Conservation (phyloP, 2,888 invertebrate genomes). For the Aelia acuminata region DNA sequence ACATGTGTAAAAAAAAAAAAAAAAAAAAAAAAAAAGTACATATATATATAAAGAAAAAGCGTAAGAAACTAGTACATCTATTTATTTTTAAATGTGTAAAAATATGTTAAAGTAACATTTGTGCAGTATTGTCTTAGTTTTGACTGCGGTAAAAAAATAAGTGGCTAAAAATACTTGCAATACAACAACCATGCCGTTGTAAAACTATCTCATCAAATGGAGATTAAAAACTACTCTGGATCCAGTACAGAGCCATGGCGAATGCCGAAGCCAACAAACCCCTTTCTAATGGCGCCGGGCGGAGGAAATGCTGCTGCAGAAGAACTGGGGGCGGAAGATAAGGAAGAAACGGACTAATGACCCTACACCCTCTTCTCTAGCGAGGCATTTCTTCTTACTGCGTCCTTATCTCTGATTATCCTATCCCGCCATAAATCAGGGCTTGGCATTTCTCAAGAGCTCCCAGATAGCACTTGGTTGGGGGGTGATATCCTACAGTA, state of each 20-base stretch:
- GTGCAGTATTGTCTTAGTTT: too few relatives aligned
- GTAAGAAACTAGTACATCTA: too few relatives aligned
- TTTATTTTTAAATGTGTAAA: too few relatives aligned
- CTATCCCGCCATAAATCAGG: not conserved
- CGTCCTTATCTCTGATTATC: not conserved
- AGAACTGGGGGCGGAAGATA: not conserved
- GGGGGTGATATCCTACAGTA: not conserved
- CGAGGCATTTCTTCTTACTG: not conserved
- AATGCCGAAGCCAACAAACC: not conserved
- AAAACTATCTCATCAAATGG: not conserved
- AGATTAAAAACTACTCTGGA: not conserved
- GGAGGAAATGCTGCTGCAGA: conserved; percentile 2
- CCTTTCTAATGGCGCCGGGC: conserved; percentile 26
- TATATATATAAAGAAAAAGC: too few relatives aligned
- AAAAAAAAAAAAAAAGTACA: too few relatives aligned
- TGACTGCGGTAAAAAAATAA: too few relatives aligned
- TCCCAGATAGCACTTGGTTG: not conserved
- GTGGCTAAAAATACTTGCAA: not conserved
- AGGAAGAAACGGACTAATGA: conserved; percentile 15
- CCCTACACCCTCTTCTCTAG: conserved; percentile 29
- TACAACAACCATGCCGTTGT: not conserved
- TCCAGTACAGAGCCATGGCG: not conserved
- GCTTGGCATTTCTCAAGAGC: not conserved
- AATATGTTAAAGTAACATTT: too few relatives aligned
- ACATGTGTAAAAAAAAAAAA: too few relatives aligned